Evolutionary conservation across 2,797 vertebrate genomes (phyloP).

Genomic region (Spinus pinus): DNA sequence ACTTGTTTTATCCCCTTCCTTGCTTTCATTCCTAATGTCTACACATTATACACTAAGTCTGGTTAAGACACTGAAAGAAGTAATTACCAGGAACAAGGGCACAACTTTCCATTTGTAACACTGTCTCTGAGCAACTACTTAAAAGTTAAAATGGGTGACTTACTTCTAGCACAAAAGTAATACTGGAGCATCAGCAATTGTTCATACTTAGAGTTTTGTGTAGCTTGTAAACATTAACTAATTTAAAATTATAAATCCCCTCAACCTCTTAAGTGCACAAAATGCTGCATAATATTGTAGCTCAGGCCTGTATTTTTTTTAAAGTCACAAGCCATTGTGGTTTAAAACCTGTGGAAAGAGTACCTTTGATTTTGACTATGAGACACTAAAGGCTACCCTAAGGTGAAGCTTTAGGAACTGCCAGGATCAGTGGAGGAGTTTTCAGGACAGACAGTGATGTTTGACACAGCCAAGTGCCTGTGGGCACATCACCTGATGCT

Average conservation of each 20-base stretch:
- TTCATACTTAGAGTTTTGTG: background rate
- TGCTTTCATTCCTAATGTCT: background rate
- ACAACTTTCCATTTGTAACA: background rate
- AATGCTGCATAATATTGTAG: background rate
- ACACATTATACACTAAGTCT: background rate
- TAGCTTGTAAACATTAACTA: background rate
- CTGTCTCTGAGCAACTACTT: background rate
- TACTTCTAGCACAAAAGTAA: background rate
- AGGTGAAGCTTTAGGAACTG: background rate
- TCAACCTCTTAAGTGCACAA: background rate
- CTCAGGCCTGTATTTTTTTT: background rate
- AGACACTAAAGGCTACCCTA: background rate
- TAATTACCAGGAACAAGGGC: background rate
- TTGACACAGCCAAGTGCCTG: background rate
- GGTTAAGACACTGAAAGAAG: background rate
- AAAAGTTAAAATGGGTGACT: background rate
- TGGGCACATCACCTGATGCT: background rate
- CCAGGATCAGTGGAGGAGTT: background rate
- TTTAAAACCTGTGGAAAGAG: background rate
- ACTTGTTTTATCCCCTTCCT: background rate
- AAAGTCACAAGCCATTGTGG: background rate
- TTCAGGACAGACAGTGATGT: background rate
- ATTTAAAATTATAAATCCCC: background rate
- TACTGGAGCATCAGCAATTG: background rate
- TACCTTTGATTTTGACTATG: background rate